Percentiles rank a stretch among this genome's conserved stretches.
These are phyloP conservation scores for Taenaris catops DNA, from an alignment of 2,888 invertebrate genomes.

Conservation along the genomic window DNA sequence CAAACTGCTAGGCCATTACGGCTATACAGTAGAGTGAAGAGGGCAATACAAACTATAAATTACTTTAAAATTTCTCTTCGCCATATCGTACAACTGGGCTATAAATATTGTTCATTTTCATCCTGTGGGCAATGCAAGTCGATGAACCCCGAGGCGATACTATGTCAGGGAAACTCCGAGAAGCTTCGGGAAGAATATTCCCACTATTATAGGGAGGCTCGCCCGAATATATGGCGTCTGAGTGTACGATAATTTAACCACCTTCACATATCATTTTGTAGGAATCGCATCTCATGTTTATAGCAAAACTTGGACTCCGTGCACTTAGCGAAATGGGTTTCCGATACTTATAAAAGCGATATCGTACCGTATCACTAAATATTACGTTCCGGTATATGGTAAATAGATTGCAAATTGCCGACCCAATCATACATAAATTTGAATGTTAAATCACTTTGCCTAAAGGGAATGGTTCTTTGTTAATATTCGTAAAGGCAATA, in stretches of 20 bases:
- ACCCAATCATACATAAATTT: constrained; percentile 20
- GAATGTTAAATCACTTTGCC: constrained; percentile 19
- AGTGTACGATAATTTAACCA: constrained; percentile 32
- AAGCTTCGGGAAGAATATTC: constrained; percentile 21
- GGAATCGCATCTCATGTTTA: constrained; percentile 75
- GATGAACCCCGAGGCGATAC: constrained; percentile 34
- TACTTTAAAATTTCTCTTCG: constrained; percentile 61
- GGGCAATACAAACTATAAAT: constrained; percentile 76
- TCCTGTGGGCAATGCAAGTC: constrained; percentile 58
- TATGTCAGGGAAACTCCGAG: constrained; percentile 37
- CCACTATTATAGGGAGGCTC: constrained; percentile 16
- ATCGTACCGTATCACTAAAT: constrained; percentile 45
- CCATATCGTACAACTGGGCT: constrained; percentile 53
- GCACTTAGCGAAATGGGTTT: constrained; percentile 78
- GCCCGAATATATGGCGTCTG: constrained; percentile 19
- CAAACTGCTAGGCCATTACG: no score
- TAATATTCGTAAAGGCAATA: constrained; percentile 10
- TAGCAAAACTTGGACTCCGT: constrained; percentile 74
- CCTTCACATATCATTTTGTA: constrained; percentile 73
- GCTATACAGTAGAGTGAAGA: no score
- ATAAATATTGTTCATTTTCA: constrained; percentile 73
- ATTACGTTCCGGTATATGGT: constrained; percentile 20
- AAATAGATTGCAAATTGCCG: constrained; percentile 22
- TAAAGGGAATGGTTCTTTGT: constrained; percentile 17
- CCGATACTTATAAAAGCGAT: constrained; percentile 71